Percentiles rank a stretch among this genome's conserved stretches.
Conservation (phyloP, 2,797 vertebrate genomes). For the Xenentodon cancila region DNA sequence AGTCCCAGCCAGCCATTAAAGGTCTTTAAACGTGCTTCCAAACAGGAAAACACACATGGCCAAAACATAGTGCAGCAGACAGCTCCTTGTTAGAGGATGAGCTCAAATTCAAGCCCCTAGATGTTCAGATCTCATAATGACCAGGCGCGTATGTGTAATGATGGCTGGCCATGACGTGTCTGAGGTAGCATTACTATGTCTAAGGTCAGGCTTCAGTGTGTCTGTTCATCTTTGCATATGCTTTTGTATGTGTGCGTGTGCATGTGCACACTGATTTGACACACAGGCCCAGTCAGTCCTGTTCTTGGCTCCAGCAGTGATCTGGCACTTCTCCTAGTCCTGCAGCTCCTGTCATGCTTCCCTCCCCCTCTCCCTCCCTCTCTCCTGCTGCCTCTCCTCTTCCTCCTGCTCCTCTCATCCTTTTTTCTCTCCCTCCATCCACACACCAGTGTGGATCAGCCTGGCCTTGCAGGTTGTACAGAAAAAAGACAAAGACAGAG, state of each 20-base stretch:
- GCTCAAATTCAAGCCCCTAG: constrained; percentile 8
- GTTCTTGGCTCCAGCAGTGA: constrained; percentile 72
- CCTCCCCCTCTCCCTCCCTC: constrained; percentile 29
- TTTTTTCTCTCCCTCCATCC: constrained; percentile 41
- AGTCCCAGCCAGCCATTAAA: constrained; percentile 40
- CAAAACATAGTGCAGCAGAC: constrained; percentile 7
- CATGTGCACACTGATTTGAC: constrained; percentile 53
- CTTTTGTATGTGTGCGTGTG: constrained; percentile 26
- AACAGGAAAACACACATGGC: constrained; percentile 9
- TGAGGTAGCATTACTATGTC: neutral
- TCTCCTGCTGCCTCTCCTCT: constrained; percentile 33
- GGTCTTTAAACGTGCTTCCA: constrained; percentile 45
- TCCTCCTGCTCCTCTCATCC: constrained; percentile 16
- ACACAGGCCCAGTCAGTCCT: constrained; percentile 75
- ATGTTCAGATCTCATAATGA: constrained; percentile 12
- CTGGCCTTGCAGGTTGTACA: constrained; percentile 51
- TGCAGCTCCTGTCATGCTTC: constrained; percentile 62
- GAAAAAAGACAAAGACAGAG: neutral
- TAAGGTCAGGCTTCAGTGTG: constrained; percentile 66
- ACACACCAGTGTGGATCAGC: constrained; percentile 57
- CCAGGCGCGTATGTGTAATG: neutral
- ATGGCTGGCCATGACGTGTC: constrained; percentile 9
- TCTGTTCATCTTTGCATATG: constrained; percentile 53
- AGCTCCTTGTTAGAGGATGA: constrained; percentile 22
- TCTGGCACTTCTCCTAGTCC: constrained; percentile 71